Conservation (phyloP, 2,888 invertebrate species). For the Heliconius hortense region DNA sequence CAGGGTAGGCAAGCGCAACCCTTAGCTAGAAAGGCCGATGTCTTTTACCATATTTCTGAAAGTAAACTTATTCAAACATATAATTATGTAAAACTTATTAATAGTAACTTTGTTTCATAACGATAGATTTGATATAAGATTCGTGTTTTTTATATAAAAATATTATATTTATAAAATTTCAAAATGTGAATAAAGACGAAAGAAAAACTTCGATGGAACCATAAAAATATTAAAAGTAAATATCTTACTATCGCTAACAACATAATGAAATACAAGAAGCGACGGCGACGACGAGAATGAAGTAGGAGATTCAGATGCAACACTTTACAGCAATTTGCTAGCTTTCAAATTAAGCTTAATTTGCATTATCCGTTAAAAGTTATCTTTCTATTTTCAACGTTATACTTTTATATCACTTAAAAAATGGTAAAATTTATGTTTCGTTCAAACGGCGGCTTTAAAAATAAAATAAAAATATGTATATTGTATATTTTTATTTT, state of each 20-base stretch:
- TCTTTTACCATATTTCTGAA: no score
- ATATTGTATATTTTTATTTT: no score
- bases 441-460: not conserved
- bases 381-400: slow-evolving; percentile 14
- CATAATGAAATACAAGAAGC: slow-evolving; percentile 8
- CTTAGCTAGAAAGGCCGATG: no score
- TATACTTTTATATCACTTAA: not conserved
- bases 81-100: no score
- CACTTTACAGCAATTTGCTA: slow-evolving; percentile 8
- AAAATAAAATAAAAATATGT: no score
- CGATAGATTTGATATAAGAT: no score
- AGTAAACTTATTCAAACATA: no score
- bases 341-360: slow-evolving; percentile 19
- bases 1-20: not conserved
- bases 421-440: not conserved
- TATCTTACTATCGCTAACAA: not conserved
- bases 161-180: no score
- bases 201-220: not conserved
- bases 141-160: no score
- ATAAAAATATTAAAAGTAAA: slow-evolving; percentile 2
- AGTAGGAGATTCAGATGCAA: slow-evolving; percentile 5
- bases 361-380: slow-evolving; percentile 2
- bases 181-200: not conserved
- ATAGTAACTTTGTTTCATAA: no score
- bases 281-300: slow-evolving; percentile 8